A percentile compares a stretch with the other conserved stretches of the same genome.
These are phyloP conservation scores for Poecile montanus DNA, from an alignment of 2,797 vertebrate species.

Conservation along the genomic window DNA sequence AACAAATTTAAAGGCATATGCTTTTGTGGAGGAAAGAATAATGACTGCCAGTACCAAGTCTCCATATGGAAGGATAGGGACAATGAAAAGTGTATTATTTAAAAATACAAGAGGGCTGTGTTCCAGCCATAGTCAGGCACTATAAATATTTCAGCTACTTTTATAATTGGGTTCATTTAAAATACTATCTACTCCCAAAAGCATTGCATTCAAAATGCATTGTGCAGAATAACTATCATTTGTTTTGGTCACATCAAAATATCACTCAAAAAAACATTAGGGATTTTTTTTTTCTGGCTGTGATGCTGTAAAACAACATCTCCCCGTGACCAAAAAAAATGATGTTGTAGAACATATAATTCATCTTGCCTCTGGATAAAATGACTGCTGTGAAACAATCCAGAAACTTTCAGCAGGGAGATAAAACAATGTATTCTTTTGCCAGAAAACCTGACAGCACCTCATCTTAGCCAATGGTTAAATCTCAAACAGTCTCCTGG, in stretches of 20 bases:
- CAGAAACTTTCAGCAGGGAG: background rate
- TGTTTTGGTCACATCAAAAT: constrained; percentile 41
- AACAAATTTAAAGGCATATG: background rate
- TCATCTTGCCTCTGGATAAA: constrained; percentile 25
- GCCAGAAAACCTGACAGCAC: background rate
- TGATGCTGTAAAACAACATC: background rate
- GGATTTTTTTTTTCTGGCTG: background rate
- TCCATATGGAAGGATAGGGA: background rate
- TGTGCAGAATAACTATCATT: constrained; percentile 3
- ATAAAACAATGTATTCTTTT: background rate
- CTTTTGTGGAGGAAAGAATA: background rate
- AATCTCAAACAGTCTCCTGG: background rate
- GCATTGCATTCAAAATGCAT: background rate
- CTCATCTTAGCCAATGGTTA: background rate
- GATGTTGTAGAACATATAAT: background rate
- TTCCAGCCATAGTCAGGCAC: background rate
- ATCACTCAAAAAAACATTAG: constrained; percentile 8
- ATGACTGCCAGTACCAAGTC: background rate
- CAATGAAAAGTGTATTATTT: background rate
- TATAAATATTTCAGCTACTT: constrained; percentile 38
- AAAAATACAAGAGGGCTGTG: background rate
- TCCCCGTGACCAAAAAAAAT: background rate
- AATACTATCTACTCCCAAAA: constrained; percentile 17
- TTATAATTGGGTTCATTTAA: constrained; percentile 42
- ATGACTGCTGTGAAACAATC: constrained; percentile 8